A percentile compares a stretch with the other conserved stretches of the same genome.
These are phyloP conservation scores for Aphidius ervi DNA, from an alignment of 1,140 invertebrate genomes.

Conservation along the genomic window DNA sequence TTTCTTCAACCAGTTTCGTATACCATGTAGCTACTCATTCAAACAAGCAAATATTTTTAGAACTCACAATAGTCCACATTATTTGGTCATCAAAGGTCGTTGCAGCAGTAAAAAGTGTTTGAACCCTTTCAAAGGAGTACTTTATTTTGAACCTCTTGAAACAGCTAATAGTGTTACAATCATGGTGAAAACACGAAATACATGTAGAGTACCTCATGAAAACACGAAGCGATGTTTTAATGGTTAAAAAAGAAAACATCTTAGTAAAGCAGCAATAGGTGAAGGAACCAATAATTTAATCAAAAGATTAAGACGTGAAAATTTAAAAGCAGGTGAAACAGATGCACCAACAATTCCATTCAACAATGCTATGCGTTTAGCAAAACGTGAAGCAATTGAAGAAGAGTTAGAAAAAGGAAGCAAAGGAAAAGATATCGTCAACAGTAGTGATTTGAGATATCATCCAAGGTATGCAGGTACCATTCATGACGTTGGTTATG, in stretches of 20 bases:
- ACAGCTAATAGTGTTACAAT: neutral
- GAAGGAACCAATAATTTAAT: conserved; percentile 8
- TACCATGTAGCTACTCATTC: conserved; percentile 16
- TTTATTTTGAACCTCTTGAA: neutral
- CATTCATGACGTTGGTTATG: conserved; percentile 9
- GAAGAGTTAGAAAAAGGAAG: conserved; percentile 2
- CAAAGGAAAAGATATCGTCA: conserved; percentile 5
- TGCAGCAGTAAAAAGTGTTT: conserved; percentile 18
- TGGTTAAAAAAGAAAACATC: conserved; percentile 1
- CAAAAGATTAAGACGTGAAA: conserved; percentile 10
- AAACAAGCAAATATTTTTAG: conserved; percentile 5
- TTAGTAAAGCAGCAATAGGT: conserved; percentile 3
- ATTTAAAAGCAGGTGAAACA: conserved; percentile 12
- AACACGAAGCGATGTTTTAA: conserved; percentile 13
- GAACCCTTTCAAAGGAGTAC: conserved; percentile 15
- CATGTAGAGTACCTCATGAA: conserved; percentile 1
- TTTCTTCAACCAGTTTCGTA: conserved; percentile 3
- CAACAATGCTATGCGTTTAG: conserved; percentile 1
- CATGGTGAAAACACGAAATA: conserved; percentile 16
- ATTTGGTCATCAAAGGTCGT: conserved; percentile 6
- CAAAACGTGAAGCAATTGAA: conserved; percentile 8
- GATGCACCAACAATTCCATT: conserved; percentile 8
- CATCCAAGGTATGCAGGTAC: neutral
- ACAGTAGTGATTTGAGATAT: conserved; percentile 1
- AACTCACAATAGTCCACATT: neutral